Percentiles rank a stretch among this genome's conserved stretches.
phyloP scores from a whole-genome alignment of 2,797 vertebrate genomes.

The Myotis planiceps region DNA sequence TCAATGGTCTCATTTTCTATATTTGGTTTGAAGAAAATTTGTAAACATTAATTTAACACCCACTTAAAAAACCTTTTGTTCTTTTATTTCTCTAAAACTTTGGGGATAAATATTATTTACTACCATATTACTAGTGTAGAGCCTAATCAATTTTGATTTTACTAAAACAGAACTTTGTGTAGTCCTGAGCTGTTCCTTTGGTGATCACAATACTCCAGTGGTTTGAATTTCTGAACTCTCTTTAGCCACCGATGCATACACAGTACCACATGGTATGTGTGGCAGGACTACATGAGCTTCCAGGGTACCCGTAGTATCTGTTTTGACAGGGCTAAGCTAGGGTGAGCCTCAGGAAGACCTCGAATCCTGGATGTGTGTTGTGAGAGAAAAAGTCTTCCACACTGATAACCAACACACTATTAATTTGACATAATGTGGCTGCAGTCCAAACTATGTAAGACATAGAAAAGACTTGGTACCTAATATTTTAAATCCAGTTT shows the following conservation, averaged over 20 bases:
- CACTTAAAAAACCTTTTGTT: background rate
- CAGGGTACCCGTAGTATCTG: background rate
- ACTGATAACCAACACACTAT: background rate
- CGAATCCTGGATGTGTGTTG: background rate
- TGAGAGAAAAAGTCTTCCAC: background rate
- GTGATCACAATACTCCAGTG: background rate
- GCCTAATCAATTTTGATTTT: background rate
- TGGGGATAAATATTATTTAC: background rate
- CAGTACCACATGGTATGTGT: background rate
- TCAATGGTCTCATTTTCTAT: background rate
- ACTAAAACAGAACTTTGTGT: background rate
- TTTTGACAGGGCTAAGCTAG: background rate
- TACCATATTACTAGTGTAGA: background rate
- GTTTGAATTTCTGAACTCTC: background rate
- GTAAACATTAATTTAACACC: background rate
- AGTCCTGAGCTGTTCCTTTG: background rate
- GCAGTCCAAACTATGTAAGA: background rate
- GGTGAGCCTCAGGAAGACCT: background rate
- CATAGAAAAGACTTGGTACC: background rate
- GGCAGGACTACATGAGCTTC: background rate
- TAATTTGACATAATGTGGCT: background rate
- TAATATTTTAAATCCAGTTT: background rate
- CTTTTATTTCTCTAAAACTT: slow-evolving; percentile 1
- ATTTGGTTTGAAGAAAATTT: background rate
- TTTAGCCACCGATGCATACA: background rate